Conservation (phyloP, 1,140 invertebrate species). For the Eueides isabella region DNA sequence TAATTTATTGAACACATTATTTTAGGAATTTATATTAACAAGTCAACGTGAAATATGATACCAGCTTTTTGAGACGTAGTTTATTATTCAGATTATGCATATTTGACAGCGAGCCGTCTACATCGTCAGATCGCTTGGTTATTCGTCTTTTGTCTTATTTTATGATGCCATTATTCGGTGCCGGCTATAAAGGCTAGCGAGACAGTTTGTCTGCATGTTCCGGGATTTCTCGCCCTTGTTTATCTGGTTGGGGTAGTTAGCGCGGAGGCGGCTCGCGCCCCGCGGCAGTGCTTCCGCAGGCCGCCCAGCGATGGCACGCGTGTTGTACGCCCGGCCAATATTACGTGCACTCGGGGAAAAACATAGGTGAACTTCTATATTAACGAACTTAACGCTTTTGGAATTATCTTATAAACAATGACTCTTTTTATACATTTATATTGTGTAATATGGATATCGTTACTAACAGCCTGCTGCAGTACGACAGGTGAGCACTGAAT, state of each 20-base stretch:
- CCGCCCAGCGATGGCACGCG: conserved; percentile 73
- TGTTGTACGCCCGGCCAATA: conserved; percentile 43
- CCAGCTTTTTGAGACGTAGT: conserved; percentile 15
- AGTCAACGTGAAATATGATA: not conserved
- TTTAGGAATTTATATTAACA: not conserved
- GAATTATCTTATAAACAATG: conserved; percentile 60
- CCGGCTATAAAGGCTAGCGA: conserved; percentile 71
- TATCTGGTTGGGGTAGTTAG: conserved; percentile 74
- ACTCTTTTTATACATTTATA: conserved; percentile 81
- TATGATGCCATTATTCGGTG: conserved; percentile 68
- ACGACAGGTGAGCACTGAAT: conserved; percentile 73
- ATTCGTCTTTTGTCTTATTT: conserved; percentile 76
- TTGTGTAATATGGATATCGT: conserved; percentile 72
- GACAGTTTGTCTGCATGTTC: conserved; percentile 79
- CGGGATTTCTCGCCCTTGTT: conserved; percentile 78
- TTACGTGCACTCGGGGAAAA: conserved; percentile 48
- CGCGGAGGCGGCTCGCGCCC: conserved; percentile 58
- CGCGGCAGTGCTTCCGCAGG: conserved; percentile 72
- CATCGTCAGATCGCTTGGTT: conserved; percentile 55
- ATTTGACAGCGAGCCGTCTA: conserved; percentile 59
- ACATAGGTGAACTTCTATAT: conserved; percentile 63
- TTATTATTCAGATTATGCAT: conserved; percentile 57
- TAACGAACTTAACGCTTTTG: not conserved
- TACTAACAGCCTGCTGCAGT: conserved; percentile 66
- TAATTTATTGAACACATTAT: not conserved